A percentile compares a stretch with the other conserved stretches of the same genome.
Evolutionary conservation across 1,140 invertebrate species (phyloP).

Genomic region (Eufriesea mexicana): DNA sequence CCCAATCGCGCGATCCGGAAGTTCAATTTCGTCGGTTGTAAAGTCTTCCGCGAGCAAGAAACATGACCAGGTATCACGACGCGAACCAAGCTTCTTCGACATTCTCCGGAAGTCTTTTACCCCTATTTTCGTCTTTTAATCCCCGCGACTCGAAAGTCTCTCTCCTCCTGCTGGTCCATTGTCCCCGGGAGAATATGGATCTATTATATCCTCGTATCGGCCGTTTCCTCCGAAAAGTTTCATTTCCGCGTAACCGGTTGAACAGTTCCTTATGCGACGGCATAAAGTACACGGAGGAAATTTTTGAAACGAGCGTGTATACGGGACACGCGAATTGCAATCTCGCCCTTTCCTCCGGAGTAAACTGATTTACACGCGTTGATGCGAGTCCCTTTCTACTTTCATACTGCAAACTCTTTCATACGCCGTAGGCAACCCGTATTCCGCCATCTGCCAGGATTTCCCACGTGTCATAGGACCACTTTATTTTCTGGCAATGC

Average conservation of each 20-base stretch:
- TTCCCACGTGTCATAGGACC: constrained; percentile 66
- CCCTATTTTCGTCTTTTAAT: neutral
- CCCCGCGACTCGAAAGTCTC: neutral
- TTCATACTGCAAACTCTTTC: constrained; percentile 25
- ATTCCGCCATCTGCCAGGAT: constrained; percentile 50
- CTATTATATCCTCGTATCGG: constrained; percentile 20
- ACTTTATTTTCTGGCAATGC: constrained; percentile 68
- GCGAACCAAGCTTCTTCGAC: constrained; percentile 19
- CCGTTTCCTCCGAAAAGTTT: neutral
- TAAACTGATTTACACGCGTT: constrained; percentile 55
- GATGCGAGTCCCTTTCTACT: constrained; percentile 16
- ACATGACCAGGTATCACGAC: constrained; percentile 32
- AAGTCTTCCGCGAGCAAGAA: constrained; percentile 3
- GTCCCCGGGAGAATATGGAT: constrained; percentile 21
- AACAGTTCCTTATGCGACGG: neutral
- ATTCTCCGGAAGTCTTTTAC: neutral
- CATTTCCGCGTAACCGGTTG: neutral
- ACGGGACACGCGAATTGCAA: constrained; percentile 30
- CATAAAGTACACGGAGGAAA: neutral
- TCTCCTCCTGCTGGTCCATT: constrained; percentile 27
- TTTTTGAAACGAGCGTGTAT: neutral
- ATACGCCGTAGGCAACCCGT: constrained; percentile 36
- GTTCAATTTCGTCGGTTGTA: constrained; percentile 24
- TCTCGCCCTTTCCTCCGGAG: neutral
- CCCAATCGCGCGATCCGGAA: neutral